Evolutionary conservation across 2,888 invertebrate species (phyloP).

Genomic region (Chrysolina americana): DNA sequence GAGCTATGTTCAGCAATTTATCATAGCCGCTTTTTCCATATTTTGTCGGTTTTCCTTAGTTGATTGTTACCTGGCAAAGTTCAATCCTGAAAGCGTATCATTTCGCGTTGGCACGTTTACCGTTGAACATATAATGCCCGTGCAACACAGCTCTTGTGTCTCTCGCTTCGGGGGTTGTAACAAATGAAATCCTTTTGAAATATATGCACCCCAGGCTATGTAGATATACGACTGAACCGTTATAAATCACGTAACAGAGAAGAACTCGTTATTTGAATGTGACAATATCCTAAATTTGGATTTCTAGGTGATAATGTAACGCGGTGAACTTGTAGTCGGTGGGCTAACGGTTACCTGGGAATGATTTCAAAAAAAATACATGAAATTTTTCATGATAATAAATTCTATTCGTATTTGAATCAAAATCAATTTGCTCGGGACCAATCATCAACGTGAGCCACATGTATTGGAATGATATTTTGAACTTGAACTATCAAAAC

Average conservation of each 20-base stretch:
- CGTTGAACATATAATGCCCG: slow-evolving; percentile 38
- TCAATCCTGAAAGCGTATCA: slow-evolving; percentile 25
- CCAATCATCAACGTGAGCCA: too few relatives aligned
- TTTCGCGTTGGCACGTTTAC: slow-evolving; percentile 26
- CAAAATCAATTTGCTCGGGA: too few relatives aligned
- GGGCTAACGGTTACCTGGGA: neutral
- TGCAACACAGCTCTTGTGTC: slow-evolving; percentile 34
- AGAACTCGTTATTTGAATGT: slow-evolving; percentile 64
- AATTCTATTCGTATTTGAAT: too few relatives aligned
- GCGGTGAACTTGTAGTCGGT: neutral
- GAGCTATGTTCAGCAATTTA: too few relatives aligned
- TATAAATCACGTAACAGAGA: slow-evolving; percentile 66
- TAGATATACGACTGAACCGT: slow-evolving; percentile 57
- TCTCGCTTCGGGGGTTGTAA: slow-evolving; percentile 48
- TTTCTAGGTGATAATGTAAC: slow-evolving; percentile 32
- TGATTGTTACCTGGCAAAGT: slow-evolving; percentile 6
- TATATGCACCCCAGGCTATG: slow-evolving; percentile 61
- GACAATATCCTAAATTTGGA: slow-evolving; percentile 59
- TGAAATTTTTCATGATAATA: too few relatives aligned
- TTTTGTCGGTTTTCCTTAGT: too few relatives aligned
- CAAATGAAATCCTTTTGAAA: slow-evolving; percentile 59
- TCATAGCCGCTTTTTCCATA: too few relatives aligned
- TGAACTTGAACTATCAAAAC: too few relatives aligned
- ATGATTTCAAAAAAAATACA: too few relatives aligned
- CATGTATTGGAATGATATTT: too few relatives aligned